Evolutionary conservation across 1,140 invertebrate species (phyloP).

Genomic region (Musca domestica): DNA sequence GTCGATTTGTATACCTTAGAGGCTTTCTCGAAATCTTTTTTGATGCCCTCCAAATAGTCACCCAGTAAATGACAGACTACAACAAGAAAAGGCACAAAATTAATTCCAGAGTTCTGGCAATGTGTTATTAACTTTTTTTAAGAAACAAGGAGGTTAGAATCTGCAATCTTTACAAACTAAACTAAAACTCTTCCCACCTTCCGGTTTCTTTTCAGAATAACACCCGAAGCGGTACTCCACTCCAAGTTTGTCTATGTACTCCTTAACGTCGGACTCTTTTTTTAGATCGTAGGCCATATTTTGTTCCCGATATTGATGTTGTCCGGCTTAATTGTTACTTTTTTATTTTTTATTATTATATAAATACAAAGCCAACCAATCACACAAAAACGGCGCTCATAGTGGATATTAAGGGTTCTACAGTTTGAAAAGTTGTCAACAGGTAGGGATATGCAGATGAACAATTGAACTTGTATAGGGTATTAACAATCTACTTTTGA

Average conservation of each 20-base stretch:
- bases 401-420: too few species aligned
- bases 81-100: slow-evolving; percentile 12
- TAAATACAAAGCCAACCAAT: too few species aligned
- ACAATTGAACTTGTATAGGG: too few species aligned
- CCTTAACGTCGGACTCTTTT: slow-evolving; percentile 79
- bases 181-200: slow-evolving; percentile 60
- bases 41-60: slow-evolving; percentile 81
- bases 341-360: background rate
- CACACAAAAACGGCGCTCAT: too few species aligned
- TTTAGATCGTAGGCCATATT: slow-evolving; percentile 72
- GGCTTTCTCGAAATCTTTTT: slow-evolving; percentile 76
- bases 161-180: background rate
- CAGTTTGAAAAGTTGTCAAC: too few species aligned
- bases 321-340: background rate
- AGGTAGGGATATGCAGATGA: too few species aligned
- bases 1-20: slow-evolving; percentile 76
- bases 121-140: slow-evolving; percentile 31
- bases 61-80: slow-evolving; percentile 89
- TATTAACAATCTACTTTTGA: too few species aligned
- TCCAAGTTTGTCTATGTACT: slow-evolving; percentile 84
- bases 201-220: slow-evolving; percentile 75
- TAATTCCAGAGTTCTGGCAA: slow-evolving; percentile 55
- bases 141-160: slow-evolving; percentile 6
- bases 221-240: slow-evolving; percentile 91
- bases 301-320: slow-evolving; percentile 29